Evolutionary conservation across 2,797 vertebrate species (phyloP).

Genomic region (Danio choprae): DNA sequence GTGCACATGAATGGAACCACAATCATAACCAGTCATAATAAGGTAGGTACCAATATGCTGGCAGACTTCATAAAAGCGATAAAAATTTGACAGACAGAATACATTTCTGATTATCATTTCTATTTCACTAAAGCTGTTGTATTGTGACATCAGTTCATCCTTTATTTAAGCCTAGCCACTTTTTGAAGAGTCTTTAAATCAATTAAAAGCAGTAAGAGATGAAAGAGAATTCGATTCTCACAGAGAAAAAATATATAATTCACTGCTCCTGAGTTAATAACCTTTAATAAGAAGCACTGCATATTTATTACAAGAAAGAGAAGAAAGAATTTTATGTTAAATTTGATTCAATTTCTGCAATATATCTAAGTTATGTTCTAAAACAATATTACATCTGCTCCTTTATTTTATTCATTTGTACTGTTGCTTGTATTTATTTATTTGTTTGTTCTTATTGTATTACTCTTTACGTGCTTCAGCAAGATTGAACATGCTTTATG

Average conservation of each 20-base stretch:
- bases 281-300: not conserved
- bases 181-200: not conserved
- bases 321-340: not conserved
- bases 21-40: not conserved
- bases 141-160: not conserved
- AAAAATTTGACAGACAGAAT: not conserved
- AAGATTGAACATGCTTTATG: too few relatives aligned
- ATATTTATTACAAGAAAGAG: not conserved
- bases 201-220: not conserved
- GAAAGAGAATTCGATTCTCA: not conserved
- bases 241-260: not conserved
- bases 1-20: not conserved
- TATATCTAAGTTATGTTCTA: not conserved
- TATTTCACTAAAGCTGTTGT: conserved; percentile 2
- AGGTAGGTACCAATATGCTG: too few relatives aligned
- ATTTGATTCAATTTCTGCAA: not conserved
- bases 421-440: too few relatives aligned
- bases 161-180: not conserved
- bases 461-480: too few relatives aligned
- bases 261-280: not conserved
- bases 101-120: not conserved
- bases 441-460: too few relatives aligned
- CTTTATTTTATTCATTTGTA: too few relatives aligned
- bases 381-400: too few relatives aligned
- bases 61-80: too few relatives aligned